Evolutionary conservation across 2,888 invertebrate genomes (phyloP).

Genomic region (Tinea pellionella): DNA sequence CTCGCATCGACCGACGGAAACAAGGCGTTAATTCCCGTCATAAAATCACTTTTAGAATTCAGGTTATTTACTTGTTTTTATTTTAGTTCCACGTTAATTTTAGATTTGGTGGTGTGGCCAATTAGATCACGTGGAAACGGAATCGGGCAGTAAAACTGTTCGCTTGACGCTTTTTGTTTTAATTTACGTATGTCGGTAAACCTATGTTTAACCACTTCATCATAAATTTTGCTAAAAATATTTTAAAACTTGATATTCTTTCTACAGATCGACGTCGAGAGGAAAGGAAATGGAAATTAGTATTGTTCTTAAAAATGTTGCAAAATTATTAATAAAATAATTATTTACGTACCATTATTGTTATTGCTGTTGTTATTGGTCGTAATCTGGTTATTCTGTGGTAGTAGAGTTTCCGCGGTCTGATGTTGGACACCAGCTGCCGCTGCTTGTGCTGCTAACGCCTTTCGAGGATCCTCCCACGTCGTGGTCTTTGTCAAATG

Average conservation of each 20-base stretch:
- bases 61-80: constrained; percentile 69
- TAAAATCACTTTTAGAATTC: constrained; percentile 70
- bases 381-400: constrained; percentile 24
- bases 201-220: neutral
- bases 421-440: constrained; percentile 60
- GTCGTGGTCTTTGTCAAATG: constrained; percentile 90
- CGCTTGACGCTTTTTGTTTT: constrained; percentile 4
- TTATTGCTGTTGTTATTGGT: constrained; percentile 13
- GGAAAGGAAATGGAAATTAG: neutral
- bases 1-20: constrained; percentile 68
- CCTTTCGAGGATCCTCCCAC: constrained; percentile 92
- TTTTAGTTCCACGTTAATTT: constrained; percentile 66
- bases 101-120: constrained; percentile 57
- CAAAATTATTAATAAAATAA: neutral
- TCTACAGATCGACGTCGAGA: neutral
- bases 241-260: neutral
- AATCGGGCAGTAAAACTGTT: constrained; percentile 20
- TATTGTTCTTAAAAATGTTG: neutral
- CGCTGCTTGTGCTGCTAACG: constrained; percentile 74
- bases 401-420: constrained; percentile 57
- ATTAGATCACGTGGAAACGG: constrained; percentile 59
- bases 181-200: neutral
- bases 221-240: neutral
- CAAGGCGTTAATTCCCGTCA: constrained; percentile 70
- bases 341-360: neutral